A percentile compares a stretch with the other conserved stretches of the same genome.
These are phyloP conservation scores for Ceriagrion tenellum DNA, from an alignment of 2,888 invertebrate genomes.

Conservation along the genomic window DNA sequence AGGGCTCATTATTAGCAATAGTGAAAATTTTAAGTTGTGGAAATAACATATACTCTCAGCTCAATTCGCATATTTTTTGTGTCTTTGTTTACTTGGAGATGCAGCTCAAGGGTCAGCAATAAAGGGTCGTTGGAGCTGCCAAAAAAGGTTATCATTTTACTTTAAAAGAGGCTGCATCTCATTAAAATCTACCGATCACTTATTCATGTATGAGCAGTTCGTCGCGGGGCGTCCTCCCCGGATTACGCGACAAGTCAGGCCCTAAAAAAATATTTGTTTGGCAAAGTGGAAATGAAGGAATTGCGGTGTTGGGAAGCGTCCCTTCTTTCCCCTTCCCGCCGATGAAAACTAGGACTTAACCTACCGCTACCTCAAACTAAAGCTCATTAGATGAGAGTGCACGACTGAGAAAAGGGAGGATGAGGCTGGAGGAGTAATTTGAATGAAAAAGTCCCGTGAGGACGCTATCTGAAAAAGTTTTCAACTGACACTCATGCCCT, in stretches of 20 bases:
- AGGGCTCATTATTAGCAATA: no score
- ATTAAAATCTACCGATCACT: not conserved
- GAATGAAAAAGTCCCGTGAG: conserved; percentile 20
- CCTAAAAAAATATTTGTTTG: not conserved
- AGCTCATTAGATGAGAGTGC: conserved; percentile 11
- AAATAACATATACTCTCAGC: no score
- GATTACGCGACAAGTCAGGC: not conserved
- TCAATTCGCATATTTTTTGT: no score
- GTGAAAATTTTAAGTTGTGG: no score
- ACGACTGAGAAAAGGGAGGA: not conserved
- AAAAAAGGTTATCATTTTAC: no score
- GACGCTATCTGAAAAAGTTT: not conserved
- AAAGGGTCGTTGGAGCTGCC: no score
- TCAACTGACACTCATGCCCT: not conserved
- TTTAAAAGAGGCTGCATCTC: no score
- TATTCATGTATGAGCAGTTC: not conserved
- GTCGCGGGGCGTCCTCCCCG: not conserved
- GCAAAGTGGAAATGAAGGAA: not conserved
- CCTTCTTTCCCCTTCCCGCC: not conserved
- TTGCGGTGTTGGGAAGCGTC: not conserved
- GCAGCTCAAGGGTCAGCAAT: no score
- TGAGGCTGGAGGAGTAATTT: not conserved
- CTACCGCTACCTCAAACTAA: conserved; percentile 4
- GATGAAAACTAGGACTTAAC: not conserved
- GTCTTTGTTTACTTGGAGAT: no score